Evolutionary conservation across 2,113 vertebrate genomes (phyloP), one percentile per base, ranked within the genome.

Genomic region (Anser brachyrhynchus): DNA sequence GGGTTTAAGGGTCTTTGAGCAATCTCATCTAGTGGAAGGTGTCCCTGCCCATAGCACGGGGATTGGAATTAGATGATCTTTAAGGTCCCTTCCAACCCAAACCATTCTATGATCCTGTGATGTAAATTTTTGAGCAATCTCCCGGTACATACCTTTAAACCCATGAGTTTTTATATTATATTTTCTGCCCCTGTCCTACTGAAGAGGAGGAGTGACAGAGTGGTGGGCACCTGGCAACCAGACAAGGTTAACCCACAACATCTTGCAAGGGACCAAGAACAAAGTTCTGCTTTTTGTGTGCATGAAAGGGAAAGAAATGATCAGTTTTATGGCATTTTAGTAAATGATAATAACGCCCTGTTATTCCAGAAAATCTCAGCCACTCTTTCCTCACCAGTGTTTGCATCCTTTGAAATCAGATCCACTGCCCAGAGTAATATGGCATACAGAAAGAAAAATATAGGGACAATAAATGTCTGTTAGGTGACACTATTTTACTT

Each of bases 51-150:
- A 51, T 51, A 22, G 49, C 49, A 51, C 6, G 49, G 22, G 49
- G 49, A 23, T 22, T 22, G 22, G 49, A 51, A 51, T 51, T 51
- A 25, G 22, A 51, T 25, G 11, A 51, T 51, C 49, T 51, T 51
- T 51, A 51, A 51, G 49, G 49, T 51, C 22, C 49, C 49, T 51
- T 51, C 22, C 49, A 51, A 51, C 6, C 49, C 49, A 51, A 51
- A 51, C 22, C 22, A 25, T 51, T 51, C 49, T 51, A 51, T 51
- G 49, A 51, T 51, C 25, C 49, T 51, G 25, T 51, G 37, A 69
- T 6, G 1, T 1, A 46, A 84, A 77, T 0, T 33, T 6, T 2
- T 58, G 6, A 89, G 3, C 35, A 41, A 86, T 33, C 20, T 89
- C 31, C 6, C 9, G n/a, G 6, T 70, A 6, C 26, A 44, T 52